A percentile compares a stretch with the other conserved stretches of the same genome.
Conservation (phyloP, 2,888 invertebrate species). For the Polydrusus tereticollis region DNA sequence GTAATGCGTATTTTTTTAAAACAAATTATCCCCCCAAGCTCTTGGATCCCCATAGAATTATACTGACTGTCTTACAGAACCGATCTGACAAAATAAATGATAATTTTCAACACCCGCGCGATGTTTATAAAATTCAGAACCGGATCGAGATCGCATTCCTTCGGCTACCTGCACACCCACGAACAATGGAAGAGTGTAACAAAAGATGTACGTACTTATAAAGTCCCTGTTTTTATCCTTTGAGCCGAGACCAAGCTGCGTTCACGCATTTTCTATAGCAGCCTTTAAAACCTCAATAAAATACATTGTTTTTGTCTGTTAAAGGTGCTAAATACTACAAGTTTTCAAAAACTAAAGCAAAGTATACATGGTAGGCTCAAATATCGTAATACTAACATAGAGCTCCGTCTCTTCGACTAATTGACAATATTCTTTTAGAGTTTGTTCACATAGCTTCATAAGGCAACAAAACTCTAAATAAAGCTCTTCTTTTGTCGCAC, state of each 20-base stretch:
- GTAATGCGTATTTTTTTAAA: no score
- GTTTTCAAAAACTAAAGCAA: background rate
- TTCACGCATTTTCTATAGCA: background rate
- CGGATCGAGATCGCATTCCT: conserved; percentile 52
- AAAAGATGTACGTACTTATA: conserved; percentile 57
- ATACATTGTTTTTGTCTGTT: no score
- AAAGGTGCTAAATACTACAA: no score
- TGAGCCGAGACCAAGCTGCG: background rate
- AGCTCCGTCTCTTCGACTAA: no score
- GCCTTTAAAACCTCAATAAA: background rate
- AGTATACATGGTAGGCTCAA: background rate
- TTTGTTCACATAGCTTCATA: background rate
- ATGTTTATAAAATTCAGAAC: conserved; percentile 43
- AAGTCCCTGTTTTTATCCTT: conserved; percentile 47
- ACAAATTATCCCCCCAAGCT: no score
- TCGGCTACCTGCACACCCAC: conserved; percentile 64
- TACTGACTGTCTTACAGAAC: conserved; percentile 29
- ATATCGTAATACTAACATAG: no score
- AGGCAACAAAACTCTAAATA: background rate
- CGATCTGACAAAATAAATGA: conserved; percentile 48
- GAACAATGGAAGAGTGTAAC: conserved; percentile 63
- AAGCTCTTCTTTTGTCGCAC: conserved; percentile 1
- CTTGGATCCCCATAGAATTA: background rate
- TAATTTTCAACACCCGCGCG: conserved; percentile 48
- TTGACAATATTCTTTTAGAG: no score